Evolutionary conservation across 2,113 vertebrate genomes (phyloP), one percentile per base, ranked within the genome.

Genomic region (Cyphomyrus plagiostoma): DNA sequence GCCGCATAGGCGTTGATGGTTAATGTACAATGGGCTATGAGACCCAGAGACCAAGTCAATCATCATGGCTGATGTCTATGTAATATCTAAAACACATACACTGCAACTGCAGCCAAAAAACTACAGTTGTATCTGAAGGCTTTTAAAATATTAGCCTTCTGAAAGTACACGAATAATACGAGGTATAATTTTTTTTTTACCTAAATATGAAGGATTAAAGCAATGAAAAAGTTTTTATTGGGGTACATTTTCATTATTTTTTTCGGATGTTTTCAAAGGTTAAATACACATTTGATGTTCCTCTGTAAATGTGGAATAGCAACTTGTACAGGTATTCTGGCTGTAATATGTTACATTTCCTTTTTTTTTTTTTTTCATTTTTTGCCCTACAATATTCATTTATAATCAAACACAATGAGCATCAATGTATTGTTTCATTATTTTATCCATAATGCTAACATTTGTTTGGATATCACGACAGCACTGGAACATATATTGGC

Each of bases 11-110:
- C 45, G 45, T 74, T 89, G 84, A 89, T 89, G 53, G 48, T 50
- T 82, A 88, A 83, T 84, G 77, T 83, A 90, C 70, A 88, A 23
- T 83, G 70, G 80, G 21, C 70, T 77, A 87, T 4, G 62, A 89
- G 45, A 66, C 39, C 77, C 19, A 50, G 62, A 89, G 45, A 66
- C n/a, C 77, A 19, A 50, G 50, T 66, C 42, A 62, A 46, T 58
- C 80, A 46, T 83, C 80, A 21, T n/a, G 50, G 80, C 11, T 89
- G 39, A 23, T 62, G 52, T 8, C 45, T 23, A 30, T 45, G 13
- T 87, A 45, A 23, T 30, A 45, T 3, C 50, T 89, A 17, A 21
- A 80, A 15, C 45, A 80, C 42, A 49, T 35, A 49, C 4, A 89
- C 21, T 23, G 19, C 39, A n/a, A 23, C 82, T 46, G 45, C 23